These are phyloP conservation scores for Cyanistes caeruleus DNA, from an alignment of 2,113 vertebrate species.

Conservation along the genomic window DNA sequence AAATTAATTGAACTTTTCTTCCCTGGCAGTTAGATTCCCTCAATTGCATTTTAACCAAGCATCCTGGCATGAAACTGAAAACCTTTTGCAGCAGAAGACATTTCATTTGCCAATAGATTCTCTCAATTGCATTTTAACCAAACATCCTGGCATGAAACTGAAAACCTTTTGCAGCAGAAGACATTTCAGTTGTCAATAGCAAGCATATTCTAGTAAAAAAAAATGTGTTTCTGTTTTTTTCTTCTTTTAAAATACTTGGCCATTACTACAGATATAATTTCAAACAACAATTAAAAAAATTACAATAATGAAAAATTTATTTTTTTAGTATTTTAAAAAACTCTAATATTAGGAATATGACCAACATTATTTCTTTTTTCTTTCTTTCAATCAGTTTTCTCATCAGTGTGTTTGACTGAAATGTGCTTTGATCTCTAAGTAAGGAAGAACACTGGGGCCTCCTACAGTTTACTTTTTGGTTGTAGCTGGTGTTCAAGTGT, in stretches of 20 bases:
- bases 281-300: neutral
- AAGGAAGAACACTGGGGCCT: constrained; percentile 50
- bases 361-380: neutral
- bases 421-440: neutral
- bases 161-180: neutral
- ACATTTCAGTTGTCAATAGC: neutral
- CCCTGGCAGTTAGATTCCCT: neutral
- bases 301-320: neutral
- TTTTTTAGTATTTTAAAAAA: neutral
- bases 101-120: too few relatives aligned
- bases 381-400: neutral
- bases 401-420: neutral
- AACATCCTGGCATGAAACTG: neutral
- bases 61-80: too few relatives aligned
- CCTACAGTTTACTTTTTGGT: constrained; percentile 40
- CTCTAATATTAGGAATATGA: neutral
- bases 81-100: too few relatives aligned
- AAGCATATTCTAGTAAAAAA: neutral
- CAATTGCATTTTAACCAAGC: too few relatives aligned
- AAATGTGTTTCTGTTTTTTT: neutral
- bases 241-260: neutral
- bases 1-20: neutral
- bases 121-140: neutral
- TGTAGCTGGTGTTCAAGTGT: neutral
- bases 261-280: neutral